Percentiles rank a stretch among this genome's conserved stretches.
phyloP scores from a whole-genome alignment of 92 coral and sea anemone genomes.

The Heliopora coerulea region DNA sequence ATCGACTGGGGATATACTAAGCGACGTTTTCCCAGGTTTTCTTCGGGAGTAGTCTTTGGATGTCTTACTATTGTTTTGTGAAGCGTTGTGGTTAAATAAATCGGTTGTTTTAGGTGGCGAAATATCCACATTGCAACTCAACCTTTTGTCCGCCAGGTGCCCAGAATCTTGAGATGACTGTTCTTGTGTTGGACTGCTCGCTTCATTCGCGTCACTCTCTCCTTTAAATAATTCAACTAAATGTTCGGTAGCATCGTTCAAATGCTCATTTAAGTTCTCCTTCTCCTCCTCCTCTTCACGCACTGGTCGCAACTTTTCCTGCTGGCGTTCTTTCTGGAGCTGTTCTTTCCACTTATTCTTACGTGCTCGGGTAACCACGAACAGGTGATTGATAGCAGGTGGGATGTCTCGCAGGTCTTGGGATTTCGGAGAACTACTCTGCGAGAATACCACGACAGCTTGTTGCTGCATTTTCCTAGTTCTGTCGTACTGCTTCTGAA shows the following conservation, averaged over 20 bases:
- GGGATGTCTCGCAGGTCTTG: conserved; percentile 75
- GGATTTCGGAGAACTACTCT: conserved; percentile 79
- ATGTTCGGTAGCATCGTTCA: conserved; percentile 83
- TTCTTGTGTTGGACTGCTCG: conserved; percentile 5
- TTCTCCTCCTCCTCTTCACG: conserved; percentile 41
- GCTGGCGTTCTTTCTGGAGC: conserved; percentile 42
- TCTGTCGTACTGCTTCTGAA: conserved; percentile 86
- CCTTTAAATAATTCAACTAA: conserved; percentile 85
- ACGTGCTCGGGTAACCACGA: conserved; percentile 83
- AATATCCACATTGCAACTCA: conserved; percentile 2
- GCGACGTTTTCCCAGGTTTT: conserved; percentile 40
- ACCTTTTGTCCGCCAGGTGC: not conserved
- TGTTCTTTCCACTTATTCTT: conserved; percentile 58
- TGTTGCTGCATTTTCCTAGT: conserved; percentile 97
- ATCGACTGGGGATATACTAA: conserved; percentile 49
- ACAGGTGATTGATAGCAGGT: conserved; percentile 89
- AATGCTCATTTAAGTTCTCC: conserved; percentile 47
- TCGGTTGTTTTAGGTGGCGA: conserved; percentile 1
- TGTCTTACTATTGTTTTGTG: conserved; percentile 8
- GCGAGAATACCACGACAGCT: conserved; percentile 92
- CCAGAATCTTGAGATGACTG: conserved; percentile 1
- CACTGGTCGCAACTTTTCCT: conserved; percentile 34
- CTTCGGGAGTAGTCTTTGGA: conserved; percentile 26
- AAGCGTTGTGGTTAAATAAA: not conserved
- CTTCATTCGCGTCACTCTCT: conserved; percentile 52